A percentile compares a stretch with the other conserved stretches of the same genome.
phyloP scores from a whole-genome alignment of 1,140 invertebrate species.

The Acromyrmex charruanus region DNA sequence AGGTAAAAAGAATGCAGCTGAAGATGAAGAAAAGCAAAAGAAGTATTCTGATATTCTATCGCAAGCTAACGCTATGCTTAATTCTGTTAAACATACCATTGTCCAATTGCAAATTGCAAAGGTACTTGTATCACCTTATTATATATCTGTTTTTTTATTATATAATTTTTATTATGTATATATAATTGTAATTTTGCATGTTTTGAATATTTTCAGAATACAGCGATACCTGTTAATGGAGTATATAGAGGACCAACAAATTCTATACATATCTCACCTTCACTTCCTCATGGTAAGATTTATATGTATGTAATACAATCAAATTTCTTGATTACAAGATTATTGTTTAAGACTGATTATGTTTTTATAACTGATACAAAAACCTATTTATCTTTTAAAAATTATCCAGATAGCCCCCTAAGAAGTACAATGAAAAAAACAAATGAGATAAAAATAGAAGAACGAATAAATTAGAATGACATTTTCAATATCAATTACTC shows the following conservation, averaged over 20 bases:
- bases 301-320: slow-evolving; percentile 14
- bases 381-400: not conserved
- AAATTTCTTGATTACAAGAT: not conserved
- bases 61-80: slow-evolving; percentile 85
- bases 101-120: slow-evolving; percentile 99
- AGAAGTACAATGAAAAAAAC: not conserved
- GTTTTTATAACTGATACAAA: not conserved
- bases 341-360: not conserved
- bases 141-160: not conserved
- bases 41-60: slow-evolving; percentile 82
- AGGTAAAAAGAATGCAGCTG: slow-evolving; percentile 74
- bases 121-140: slow-evolving; percentile 86
- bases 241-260: slow-evolving; percentile 90
- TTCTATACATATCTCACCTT: slow-evolving; percentile 73
- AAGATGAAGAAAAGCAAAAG: slow-evolving; percentile 79
- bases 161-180: not conserved
- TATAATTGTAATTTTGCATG: not conserved
- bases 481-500: not conserved
- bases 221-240: slow-evolving; percentile 95
- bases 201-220: slow-evolving; percentile 89
- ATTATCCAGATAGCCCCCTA: not conserved
- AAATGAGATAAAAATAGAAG: not conserved
- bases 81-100: slow-evolving; percentile 97
- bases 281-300: slow-evolving; percentile 79
- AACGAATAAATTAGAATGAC: not conserved